Conservation (phyloP, 2,113 vertebrate genomes). For the human (Homo sapiens) region GRCh38 chr9:26607001-26607500, state of each 20-base stretch:
- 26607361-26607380: background rate
- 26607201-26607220: background rate
- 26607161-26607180: slow-evolving; percentile 27
- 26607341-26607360: background rate
- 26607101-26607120: background rate
- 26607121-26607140: slow-evolving; percentile 8
- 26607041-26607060: background rate
- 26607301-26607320: background rate
- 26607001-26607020: background rate
- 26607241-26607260: background rate
- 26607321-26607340: background rate
- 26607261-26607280: background rate
- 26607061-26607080: background rate
- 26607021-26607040: background rate
- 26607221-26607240: background rate
- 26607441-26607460: background rate
- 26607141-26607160: background rate
- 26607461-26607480: background rate
- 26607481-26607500: background rate
- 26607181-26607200: background rate
- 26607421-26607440: background rate
- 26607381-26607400: background rate
- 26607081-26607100: background rate
- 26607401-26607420: background rate
- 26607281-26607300: background rate